phyloP scores from a whole-genome alignment of 2,888 invertebrate genomes.

The Chloroclysta siterata region DNA sequence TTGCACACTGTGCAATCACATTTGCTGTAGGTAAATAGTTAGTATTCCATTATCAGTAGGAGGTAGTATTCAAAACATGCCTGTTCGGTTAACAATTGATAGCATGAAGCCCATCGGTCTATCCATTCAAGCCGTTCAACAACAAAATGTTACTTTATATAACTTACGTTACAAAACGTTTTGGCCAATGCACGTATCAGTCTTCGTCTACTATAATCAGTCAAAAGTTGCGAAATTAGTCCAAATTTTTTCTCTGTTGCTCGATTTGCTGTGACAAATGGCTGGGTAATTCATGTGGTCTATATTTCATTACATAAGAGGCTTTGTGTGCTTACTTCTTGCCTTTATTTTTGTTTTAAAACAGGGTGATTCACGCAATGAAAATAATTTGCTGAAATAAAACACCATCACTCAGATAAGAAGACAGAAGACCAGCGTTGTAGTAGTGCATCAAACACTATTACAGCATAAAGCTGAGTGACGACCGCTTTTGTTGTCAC shows the following conservation, averaged over 20 bases:
- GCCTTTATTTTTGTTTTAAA: not conserved
- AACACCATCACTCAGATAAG: too few relatives aligned
- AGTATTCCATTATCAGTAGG: too few relatives aligned
- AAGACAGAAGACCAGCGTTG: too few relatives aligned
- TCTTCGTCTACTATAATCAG: constrained; percentile 53
- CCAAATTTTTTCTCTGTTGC: constrained; percentile 41
- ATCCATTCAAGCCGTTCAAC: constrained; percentile 36
- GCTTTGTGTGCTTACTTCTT: constrained; percentile 14
- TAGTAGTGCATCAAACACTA: too few relatives aligned
- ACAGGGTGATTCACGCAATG: too few relatives aligned
- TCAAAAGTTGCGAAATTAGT: constrained; percentile 60
- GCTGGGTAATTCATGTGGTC: constrained; percentile 23
- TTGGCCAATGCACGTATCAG: constrained; percentile 63
- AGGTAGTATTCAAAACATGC: constrained; percentile 22
- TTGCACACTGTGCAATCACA: too few relatives aligned
- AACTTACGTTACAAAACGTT: constrained; percentile 68
- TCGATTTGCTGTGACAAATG: constrained; percentile 46
- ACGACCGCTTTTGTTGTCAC: too few relatives aligned
- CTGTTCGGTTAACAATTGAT: constrained; percentile 12
- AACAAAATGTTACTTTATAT: constrained; percentile 53
- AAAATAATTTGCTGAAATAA: too few relatives aligned
- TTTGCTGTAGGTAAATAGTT: too few relatives aligned
- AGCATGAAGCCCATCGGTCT: constrained; percentile 45
- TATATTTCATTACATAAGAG: constrained; percentile 13
- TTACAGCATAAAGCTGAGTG: too few relatives aligned